A percentile compares a stretch with the other conserved stretches of the same genome.
Conservation (phyloP, 2,797 vertebrate species). For the Trematomus bernacchii region DNA sequence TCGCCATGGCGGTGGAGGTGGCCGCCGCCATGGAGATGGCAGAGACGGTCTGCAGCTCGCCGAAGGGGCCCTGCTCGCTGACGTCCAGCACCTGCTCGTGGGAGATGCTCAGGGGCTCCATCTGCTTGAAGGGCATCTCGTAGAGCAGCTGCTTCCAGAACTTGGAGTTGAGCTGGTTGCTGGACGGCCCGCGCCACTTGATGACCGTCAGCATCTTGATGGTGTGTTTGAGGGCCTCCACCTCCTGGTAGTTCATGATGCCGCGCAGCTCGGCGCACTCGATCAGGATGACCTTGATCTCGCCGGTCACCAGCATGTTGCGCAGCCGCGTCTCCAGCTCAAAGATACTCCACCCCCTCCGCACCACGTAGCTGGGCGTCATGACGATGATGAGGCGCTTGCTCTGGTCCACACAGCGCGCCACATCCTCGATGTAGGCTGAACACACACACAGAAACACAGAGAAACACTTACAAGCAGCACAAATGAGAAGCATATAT, state of each 20-base stretch:
- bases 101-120: conserved; percentile 92
- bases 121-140: conserved; percentile 99
- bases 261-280: conserved; percentile 97
- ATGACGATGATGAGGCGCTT: conserved; percentile 98
- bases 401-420: conserved; percentile 99
- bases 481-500: neutral
- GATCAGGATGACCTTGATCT: conserved; percentile 99
- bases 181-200: conserved; percentile 96
- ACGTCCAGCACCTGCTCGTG: conserved; percentile 96
- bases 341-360: conserved; percentile 99
- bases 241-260: conserved; percentile 99
- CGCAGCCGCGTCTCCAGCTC: conserved; percentile 98
- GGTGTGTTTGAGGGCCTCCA: conserved; percentile 97
- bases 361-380: conserved; percentile 97
- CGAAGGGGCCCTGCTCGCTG: conserved; percentile 97
- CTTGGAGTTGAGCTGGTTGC: conserved; percentile 97
- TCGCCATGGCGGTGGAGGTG: conserved; percentile 96
- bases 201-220: conserved; percentile 98
- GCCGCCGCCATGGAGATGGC: conserved; percentile 99
- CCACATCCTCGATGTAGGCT: conserved; percentile 99
- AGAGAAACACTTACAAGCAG: conserved; percentile 5
- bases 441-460: conserved; percentile 43
- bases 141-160: conserved; percentile 99
- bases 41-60: conserved; percentile 97
- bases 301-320: conserved; percentile 96